Conservation (phyloP, 23 tunicate genomes). For the Oikopleura albicans region DNA sequence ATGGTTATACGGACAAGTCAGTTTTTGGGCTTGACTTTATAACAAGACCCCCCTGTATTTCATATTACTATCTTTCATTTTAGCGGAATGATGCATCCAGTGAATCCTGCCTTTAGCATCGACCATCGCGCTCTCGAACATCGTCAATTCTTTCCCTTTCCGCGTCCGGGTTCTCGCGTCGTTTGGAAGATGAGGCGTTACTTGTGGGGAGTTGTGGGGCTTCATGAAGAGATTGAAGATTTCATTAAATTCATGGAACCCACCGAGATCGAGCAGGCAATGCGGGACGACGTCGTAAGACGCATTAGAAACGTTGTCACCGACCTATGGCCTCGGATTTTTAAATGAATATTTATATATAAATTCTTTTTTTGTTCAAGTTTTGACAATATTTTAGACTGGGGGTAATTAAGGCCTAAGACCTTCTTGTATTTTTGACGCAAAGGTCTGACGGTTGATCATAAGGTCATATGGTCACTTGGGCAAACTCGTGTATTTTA, state of each 20-base stretch:
- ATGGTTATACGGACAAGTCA: no score
- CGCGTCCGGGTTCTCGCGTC: background rate
- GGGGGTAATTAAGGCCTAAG: no score
- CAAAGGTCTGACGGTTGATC: no score
- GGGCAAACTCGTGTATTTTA: no score
- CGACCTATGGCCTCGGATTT: slow-evolving; percentile 31
- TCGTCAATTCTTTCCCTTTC: background rate
- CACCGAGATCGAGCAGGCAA: slow-evolving; percentile 33
- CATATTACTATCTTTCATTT: no score
- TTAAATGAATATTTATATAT: no score
- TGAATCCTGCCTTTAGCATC: slow-evolving; percentile 1
- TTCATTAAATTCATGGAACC: slow-evolving; percentile 65
- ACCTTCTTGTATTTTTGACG: no score
- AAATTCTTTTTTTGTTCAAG: background rate
- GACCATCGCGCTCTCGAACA: background rate
- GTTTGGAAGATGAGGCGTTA: background rate
- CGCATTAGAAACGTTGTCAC: slow-evolving; percentile 29
- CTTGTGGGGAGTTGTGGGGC: slow-evolving; percentile 20
- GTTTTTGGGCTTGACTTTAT: no score
- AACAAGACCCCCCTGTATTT: no score
- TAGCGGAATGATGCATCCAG: background rate
- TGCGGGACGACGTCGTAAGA: slow-evolving; percentile 60
- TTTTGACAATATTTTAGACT: no score
- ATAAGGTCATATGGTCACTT: no score
- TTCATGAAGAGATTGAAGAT: slow-evolving; percentile 86